Evolutionary conservation across 2,888 invertebrate species (phyloP).

Genomic region (Pheosia gnoma): DNA sequence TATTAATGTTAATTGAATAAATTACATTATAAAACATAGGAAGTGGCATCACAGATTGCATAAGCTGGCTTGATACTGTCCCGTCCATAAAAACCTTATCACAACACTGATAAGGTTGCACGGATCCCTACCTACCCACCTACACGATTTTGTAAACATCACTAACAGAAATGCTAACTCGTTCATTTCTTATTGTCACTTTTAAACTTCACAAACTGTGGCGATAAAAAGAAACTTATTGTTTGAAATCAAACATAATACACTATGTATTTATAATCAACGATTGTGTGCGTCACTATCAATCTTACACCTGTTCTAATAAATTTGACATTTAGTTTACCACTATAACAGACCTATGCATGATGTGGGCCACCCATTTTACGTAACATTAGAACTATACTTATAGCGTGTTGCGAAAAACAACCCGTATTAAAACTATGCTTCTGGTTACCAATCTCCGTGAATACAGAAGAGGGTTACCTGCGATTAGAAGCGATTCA

Average conservation of each 20-base stretch:
- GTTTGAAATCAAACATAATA: constrained; percentile 45
- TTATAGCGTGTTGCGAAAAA: too few relatives aligned
- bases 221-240: constrained; percentile 37
- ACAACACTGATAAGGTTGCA: neutral
- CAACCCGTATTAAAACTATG: too few relatives aligned
- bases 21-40: neutral
- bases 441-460: too few relatives aligned
- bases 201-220: constrained; percentile 16
- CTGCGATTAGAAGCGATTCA: too few relatives aligned
- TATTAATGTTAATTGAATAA: too few relatives aligned
- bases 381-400: too few relatives aligned
- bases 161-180: constrained; percentile 17
- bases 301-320: constrained; percentile 53
- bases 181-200: constrained; percentile 24
- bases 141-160: constrained; percentile 8
- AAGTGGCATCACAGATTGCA: neutral
- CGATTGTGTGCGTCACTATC: constrained; percentile 45
- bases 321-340: constrained; percentile 19
- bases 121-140: neutral
- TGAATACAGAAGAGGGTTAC: too few relatives aligned
- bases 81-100: neutral
- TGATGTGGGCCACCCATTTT: neutral
- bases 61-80: neutral
- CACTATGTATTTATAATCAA: constrained; percentile 38
- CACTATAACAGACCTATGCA: neutral